Evolutionary conservation across 2,797 vertebrate genomes (phyloP), one percentile per base, ranked within the genome.

Genomic region (Microctenopoma stevenorrisi): DNA sequence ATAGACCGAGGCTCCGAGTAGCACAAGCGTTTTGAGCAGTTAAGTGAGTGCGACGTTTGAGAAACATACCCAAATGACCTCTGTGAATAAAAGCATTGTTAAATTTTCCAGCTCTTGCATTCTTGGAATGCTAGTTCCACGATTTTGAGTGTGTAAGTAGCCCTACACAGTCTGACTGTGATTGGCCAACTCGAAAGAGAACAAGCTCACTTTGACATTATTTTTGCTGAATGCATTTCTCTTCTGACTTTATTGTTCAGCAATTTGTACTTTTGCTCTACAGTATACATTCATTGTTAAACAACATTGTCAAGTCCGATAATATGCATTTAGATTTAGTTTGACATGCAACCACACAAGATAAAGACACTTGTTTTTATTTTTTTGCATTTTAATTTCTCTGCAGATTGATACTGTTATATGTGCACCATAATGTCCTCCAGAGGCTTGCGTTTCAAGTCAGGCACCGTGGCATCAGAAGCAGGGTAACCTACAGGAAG

Each of bases 401-500:
- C 16, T n/a, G 18, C n/a, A 37, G 33, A 46, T 7, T 35, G 5
- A 56, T 60, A 49, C 16, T 18, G 28, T 92, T 89, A 96, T 59
- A 95, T 50, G 0, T 85, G 69, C 81, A 97, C 94, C 92, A 96
- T 91, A 51, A 98, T 96, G 43, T 97, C 94, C 35, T 94, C 86
- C 75, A 99, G 85, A 0, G 90, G 83, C 54, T 98, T 99, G 62
- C 97, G 93, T 3, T 68, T 88, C 64, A 99, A 88, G 0, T 94
- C 91, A 0, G 98, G 97, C 77, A 98, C 97, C 0, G 93, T 97
- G 80, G 97, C 96, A 0, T 95, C 94, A 28, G 85, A 57, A 16
- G 91, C 94, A 30, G 97, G 95, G 64, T 96, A 98, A 16, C 98
- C 97, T 0, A 99, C 95, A 0, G 97, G 97, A 65, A 99, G 95